These are phyloP conservation scores for Hydraecia micacea DNA, from an alignment of 2,888 invertebrate genomes.

Conservation along the genomic window DNA sequence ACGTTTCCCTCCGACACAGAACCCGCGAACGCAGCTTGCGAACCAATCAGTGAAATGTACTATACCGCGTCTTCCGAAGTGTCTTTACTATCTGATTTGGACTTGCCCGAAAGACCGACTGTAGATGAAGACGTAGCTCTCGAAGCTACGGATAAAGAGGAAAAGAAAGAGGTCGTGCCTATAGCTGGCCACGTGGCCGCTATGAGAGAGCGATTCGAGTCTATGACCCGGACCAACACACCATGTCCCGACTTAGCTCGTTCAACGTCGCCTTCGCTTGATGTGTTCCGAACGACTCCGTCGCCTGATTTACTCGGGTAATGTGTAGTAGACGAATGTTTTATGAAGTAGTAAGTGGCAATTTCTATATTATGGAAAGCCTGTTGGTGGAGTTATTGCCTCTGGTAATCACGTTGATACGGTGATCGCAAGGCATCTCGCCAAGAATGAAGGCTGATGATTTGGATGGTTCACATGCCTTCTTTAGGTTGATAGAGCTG, in stretches of 20 bases:
- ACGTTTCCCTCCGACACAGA: slow-evolving; percentile 72
- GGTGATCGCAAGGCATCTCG: neutral
- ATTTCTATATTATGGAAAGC: neutral
- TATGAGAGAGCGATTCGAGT: slow-evolving; percentile 88
- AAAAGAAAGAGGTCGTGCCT: slow-evolving; percentile 76
- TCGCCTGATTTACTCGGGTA: slow-evolving; percentile 80
- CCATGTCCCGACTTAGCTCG: slow-evolving; percentile 82
- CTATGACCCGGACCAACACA: slow-evolving; percentile 86
- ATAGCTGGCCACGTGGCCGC: slow-evolving; percentile 89
- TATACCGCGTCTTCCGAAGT: slow-evolving; percentile 87
- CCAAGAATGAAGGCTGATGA: slow-evolving; percentile 15
- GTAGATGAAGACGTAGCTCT: slow-evolving; percentile 55
- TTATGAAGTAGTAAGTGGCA: slow-evolving; percentile 1
- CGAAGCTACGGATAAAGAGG: slow-evolving; percentile 71
- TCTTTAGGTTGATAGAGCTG: slow-evolving; percentile 15
- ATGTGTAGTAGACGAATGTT: neutral
- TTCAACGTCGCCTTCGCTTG: slow-evolving; percentile 78
- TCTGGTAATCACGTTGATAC: neutral
- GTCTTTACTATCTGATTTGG: slow-evolving; percentile 81
- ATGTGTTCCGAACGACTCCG: slow-evolving; percentile 80
- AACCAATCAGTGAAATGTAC: slow-evolving; percentile 83
- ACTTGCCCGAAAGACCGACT: slow-evolving; percentile 71
- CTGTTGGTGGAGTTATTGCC: neutral
- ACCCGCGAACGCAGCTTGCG: slow-evolving; percentile 68
- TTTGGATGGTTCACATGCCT: slow-evolving; percentile 3